A percentile compares a stretch with the other conserved stretches of the same genome.
phyloP scores from a whole-genome alignment of 2,113 vertebrate species.

The Eupsittula cactorum region DNA sequence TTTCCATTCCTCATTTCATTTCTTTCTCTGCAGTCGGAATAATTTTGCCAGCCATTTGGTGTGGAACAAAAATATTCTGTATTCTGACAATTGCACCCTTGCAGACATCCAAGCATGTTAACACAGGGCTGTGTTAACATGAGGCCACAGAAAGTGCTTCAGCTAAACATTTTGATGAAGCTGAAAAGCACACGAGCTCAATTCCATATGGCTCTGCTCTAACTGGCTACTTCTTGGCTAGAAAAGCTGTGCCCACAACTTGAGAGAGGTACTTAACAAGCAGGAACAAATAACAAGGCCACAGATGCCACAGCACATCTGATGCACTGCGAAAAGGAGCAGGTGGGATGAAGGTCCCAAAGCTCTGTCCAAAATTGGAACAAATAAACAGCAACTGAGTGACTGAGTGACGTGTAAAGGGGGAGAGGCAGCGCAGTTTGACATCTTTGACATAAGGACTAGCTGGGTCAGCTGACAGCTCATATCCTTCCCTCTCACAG shows the following conservation, averaged over 20 bases:
- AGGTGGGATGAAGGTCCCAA: constrained; percentile 54
- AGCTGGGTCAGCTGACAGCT: constrained; percentile 29
- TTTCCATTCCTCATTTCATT: neutral
- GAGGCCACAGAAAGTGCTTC: neutral
- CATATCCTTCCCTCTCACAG: constrained; percentile 24
- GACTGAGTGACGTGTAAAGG: constrained; percentile 44
- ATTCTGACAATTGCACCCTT: neutral
- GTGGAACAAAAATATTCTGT: neutral
- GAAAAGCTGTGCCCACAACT: neutral
- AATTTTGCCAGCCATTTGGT: neutral
- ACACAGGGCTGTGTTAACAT: neutral
- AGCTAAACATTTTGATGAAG: neutral
- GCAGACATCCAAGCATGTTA: neutral
- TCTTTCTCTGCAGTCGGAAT: neutral
- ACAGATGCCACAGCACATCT: constrained; percentile 44
- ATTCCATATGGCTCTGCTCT: constrained; percentile 35
- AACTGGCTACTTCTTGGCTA: constrained; percentile 19
- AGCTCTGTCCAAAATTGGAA: constrained; percentile 36
- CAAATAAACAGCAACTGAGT: constrained; percentile 28
- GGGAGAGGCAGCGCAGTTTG: constrained; percentile 23
- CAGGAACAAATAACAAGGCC: constrained; percentile 52
- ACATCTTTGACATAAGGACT: constrained; percentile 57
- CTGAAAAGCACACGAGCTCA: neutral
- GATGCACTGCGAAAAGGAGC: constrained; percentile 46
- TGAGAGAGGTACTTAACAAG: neutral